Percentiles rank a stretch among this genome's conserved stretches.
Conservation (phyloP, 2,113 vertebrate species). For the Oncorhynchus tshawytscha region DNA sequence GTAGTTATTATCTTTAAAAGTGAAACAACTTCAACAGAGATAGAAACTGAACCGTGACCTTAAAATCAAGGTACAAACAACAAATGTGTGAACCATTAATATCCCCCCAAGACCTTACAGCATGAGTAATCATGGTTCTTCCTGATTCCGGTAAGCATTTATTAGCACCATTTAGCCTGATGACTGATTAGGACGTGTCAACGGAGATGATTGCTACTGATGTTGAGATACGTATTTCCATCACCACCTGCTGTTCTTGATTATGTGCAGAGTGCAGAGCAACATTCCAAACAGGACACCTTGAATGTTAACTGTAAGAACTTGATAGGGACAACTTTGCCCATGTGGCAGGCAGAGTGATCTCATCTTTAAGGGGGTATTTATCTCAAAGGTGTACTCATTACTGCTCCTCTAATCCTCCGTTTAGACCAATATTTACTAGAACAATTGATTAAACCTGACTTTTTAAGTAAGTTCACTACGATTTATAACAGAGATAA, state of each 20-base stretch:
- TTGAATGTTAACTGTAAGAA: constrained; percentile 22
- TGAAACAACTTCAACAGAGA: too few relatives aligned
- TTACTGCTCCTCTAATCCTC: background rate
- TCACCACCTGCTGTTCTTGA: constrained; percentile 73
- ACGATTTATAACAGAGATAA: background rate
- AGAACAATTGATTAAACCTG: background rate
- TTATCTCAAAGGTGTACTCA: background rate
- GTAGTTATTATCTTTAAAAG: too few relatives aligned
- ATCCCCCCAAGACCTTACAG: constrained; percentile 43
- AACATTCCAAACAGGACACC: constrained; percentile 42
- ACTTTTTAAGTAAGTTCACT: background rate
- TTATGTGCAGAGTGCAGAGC: constrained; percentile 47
- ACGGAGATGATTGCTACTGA: constrained; percentile 72
- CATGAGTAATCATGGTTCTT: constrained; percentile 66
- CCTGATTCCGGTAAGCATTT: constrained; percentile 57
- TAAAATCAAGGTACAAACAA: background rate
- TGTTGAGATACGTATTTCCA: constrained; percentile 68
- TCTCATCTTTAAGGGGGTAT: background rate
- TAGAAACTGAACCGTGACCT: too few relatives aligned
- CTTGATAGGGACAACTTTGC: constrained; percentile 46
- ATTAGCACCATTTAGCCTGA: constrained; percentile 77
- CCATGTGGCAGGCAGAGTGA: background rate
- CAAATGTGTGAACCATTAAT: constrained; percentile 28
- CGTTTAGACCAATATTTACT: background rate
- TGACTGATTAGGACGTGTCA: constrained; percentile 77